A percentile compares a stretch with the other conserved stretches of the same genome.
Evolutionary conservation across 2,888 invertebrate species (phyloP).

Genomic region (Sesia bembeciformis): DNA sequence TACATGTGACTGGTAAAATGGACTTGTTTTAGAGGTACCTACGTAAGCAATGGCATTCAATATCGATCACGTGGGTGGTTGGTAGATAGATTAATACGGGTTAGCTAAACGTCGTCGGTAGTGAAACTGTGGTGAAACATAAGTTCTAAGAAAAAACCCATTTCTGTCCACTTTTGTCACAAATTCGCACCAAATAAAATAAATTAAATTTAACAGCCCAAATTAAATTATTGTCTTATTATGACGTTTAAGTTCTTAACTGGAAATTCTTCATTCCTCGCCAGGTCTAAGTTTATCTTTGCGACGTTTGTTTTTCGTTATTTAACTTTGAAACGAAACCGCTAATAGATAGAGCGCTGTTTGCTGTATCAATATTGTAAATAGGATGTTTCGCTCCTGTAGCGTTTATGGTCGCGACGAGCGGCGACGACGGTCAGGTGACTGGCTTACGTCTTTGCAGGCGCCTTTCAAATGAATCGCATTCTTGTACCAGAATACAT

Average conservation of each 20-base stretch:
- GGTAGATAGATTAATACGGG: too few species aligned
- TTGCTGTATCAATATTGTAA: neutral
- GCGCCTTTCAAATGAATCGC: slow-evolving; percentile 53
- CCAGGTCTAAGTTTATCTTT: slow-evolving; percentile 6
- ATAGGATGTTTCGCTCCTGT: slow-evolving; percentile 14
- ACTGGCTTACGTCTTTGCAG: slow-evolving; percentile 46
- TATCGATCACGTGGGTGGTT: too few species aligned
- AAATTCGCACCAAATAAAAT: too few species aligned
- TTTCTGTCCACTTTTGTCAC: too few species aligned
- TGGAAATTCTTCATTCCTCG: slow-evolving; percentile 35
- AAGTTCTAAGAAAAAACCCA: too few species aligned
- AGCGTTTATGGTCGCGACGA: slow-evolving; percentile 16
- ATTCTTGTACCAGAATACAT: slow-evolving; percentile 33
- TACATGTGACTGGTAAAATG: too few species aligned
- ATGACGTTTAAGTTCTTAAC: slow-evolving; percentile 24
- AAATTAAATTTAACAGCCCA: too few species aligned
- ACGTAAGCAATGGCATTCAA: too few species aligned
- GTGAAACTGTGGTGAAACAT: too few species aligned
- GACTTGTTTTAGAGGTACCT: too few species aligned
- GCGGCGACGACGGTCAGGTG: slow-evolving; percentile 40
- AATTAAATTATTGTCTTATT: too few species aligned
- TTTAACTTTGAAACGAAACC: neutral
- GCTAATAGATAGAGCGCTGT: neutral
- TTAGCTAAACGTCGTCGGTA: too few species aligned
- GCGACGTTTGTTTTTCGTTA: neutral